Evolutionary conservation across 1,140 invertebrate species (phyloP), one percentile per base, ranked within the genome.

Genomic region (Bilobella aurantiaca): DNA sequence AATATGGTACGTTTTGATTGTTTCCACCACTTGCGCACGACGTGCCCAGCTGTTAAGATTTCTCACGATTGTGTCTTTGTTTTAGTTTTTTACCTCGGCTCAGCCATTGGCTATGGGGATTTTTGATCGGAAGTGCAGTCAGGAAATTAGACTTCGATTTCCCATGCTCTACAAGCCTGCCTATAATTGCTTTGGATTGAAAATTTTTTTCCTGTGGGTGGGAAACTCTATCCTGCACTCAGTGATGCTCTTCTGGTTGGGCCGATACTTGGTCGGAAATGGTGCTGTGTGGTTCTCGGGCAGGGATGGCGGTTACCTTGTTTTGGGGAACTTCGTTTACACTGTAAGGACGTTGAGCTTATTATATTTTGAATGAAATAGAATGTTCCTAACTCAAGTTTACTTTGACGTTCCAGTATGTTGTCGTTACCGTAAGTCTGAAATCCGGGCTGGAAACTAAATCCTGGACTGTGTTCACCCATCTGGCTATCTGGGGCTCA

Each of bases 121-220:
- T 28, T 96, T 97, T 77, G 94, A 97, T 77, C 90, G 96, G 78
- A 88, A 93, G 28, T 97, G 93, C 79, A 93, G 90, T 68, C 89
- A 91, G 3, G 90, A 96, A 74, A 92, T 90, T 53, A 90, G 93
- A 82, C 77, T 96, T 67, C 85, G 87, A 73, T 92, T 95, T 81
- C 96, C 96, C 14, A 83, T 87, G 70, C 81, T 99, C 34, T 99
- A 99, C 79, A 87, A 88, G 74, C 85, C 87, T 32, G 93, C 90
- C 65, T 92, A 97, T 77, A 85, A 85, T 72, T 85, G 86, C 60
- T 95, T 94, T 74, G 90, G 88, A 76, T 78, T 82, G 27, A 75
- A 85, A 78, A 87, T 96, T 59, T 99, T 99, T 81, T 97, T 94
- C 91, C 82, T 96, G 69, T 99, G 96, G 96, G 94, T 97, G 66